These are phyloP conservation scores for Eupleurogrammus muticus DNA, from an alignment of 2,797 vertebrate species.

Conservation along the genomic window DNA sequence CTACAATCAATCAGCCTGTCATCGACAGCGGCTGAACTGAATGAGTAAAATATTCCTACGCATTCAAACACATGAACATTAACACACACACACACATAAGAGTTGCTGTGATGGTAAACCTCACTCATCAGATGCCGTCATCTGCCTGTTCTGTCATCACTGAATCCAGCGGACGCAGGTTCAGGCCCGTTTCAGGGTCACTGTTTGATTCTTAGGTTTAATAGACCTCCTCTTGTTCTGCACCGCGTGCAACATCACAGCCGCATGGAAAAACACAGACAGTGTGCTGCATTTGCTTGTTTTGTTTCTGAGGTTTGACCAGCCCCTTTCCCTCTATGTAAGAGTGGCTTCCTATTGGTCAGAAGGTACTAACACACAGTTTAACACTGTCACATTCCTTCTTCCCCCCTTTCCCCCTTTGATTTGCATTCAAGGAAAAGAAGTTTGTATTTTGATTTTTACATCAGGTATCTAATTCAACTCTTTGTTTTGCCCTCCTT, in stretches of 20 bases:
- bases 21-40: slow-evolving; percentile 8
- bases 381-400: slow-evolving; percentile 81
- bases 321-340: slow-evolving; percentile 49
- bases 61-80: slow-evolving; percentile 33
- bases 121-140: slow-evolving; percentile 4
- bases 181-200: neutral
- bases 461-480: slow-evolving; percentile 94
- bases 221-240: neutral
- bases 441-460: slow-evolving; percentile 99
- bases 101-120: neutral
- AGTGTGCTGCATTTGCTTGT: slow-evolving; percentile 54
- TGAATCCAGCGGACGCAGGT: neutral
- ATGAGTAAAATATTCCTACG: slow-evolving; percentile 32
- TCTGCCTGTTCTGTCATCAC: slow-evolving; percentile 10
- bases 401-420: slow-evolving; percentile 85
- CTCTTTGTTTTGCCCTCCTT: slow-evolving; percentile 61
- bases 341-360: slow-evolving; percentile 61
- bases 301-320: slow-evolving; percentile 52
- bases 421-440: slow-evolving; percentile 96
- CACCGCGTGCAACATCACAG: neutral
- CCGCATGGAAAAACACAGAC: neutral
- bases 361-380: slow-evolving; percentile 57
- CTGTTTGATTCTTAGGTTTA: neutral
- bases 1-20: slow-evolving; percentile 2
- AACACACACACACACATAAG: neutral